A percentile compares a stretch with the other conserved stretches of the same genome.
Conservation (phyloP, 2,888 invertebrate genomes). For the Ectemnius cavifrons region DNA sequence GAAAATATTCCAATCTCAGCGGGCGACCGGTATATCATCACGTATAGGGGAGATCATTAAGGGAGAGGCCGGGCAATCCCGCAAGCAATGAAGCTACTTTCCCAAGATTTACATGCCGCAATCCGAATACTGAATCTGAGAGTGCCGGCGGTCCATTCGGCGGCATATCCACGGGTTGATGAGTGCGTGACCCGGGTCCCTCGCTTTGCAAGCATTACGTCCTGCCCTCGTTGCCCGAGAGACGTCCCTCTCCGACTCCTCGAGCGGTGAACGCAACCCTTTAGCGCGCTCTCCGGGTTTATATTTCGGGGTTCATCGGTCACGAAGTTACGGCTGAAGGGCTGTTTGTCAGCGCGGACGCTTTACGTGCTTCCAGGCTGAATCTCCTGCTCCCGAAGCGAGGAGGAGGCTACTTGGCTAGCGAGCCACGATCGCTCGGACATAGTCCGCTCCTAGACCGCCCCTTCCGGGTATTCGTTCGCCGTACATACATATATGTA, state of each 20-base stretch:
- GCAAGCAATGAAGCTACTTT: too few species aligned
- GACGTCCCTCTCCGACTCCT: neutral
- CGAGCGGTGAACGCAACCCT: slow-evolving; percentile 10
- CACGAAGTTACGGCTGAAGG: slow-evolving; percentile 34
- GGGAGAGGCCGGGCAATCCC: too few species aligned
- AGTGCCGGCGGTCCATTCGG: too few species aligned
- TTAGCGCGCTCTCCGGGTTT: slow-evolving; percentile 9
- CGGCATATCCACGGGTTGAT: too few species aligned
- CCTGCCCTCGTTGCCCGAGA: neutral
- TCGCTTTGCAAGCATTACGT: neutral
- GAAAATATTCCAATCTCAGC: too few species aligned
- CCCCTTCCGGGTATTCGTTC: slow-evolving; percentile 69
- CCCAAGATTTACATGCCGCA: too few species aligned
- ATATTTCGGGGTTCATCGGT: slow-evolving; percentile 36
- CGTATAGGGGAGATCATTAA: too few species aligned
- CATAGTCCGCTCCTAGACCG: slow-evolving; percentile 62
- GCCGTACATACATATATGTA: slow-evolving; percentile 61
- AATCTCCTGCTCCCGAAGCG: too few species aligned
- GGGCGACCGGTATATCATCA: too few species aligned
- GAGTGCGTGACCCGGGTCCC: too few species aligned
- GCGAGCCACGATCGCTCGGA: slow-evolving; percentile 42
- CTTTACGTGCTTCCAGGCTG: slow-evolving; percentile 9
- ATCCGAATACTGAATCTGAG: too few species aligned
- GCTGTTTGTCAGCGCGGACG: slow-evolving; percentile 40
- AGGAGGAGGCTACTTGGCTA: neutral